Percentiles rank a stretch among this genome's conserved stretches.
Evolutionary conservation across 2,888 invertebrate genomes (phyloP).

Genomic region (Phania funesta): DNA sequence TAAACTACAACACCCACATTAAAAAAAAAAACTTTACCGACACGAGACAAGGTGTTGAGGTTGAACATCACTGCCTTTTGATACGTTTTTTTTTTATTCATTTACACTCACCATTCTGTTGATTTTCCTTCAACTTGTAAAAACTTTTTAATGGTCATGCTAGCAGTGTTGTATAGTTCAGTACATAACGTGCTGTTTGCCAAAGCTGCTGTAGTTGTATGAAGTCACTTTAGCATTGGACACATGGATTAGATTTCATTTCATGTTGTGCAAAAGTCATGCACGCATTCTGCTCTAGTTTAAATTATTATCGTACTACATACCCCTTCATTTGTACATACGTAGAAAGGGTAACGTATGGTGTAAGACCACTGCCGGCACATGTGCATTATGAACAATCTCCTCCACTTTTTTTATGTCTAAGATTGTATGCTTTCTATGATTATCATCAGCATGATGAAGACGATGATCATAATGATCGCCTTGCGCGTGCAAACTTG

Average conservation of each 20-base stretch:
- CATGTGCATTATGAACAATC: slow-evolving; percentile 41
- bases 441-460: slow-evolving; percentile 3
- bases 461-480: slow-evolving; percentile 32
- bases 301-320: slow-evolving; percentile 38
- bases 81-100: slow-evolving; percentile 7
- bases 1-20: background rate
- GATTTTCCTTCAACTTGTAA: slow-evolving; percentile 8
- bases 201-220: background rate
- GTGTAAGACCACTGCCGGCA: slow-evolving; percentile 14
- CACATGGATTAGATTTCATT: slow-evolving; percentile 60
- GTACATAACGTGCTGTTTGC: background rate
- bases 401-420: slow-evolving; percentile 39
- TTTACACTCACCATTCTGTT: slow-evolving; percentile 35
- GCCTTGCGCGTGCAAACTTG: slow-evolving; percentile 60
- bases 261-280: slow-evolving; percentile 54
- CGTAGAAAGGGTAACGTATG: background rate
- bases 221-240: slow-evolving; percentile 37
- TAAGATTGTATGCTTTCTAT: slow-evolving; percentile 1
- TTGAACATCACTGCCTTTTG: slow-evolving; percentile 36
- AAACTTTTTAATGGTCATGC: slow-evolving; percentile 47
- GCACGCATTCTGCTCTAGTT: slow-evolving; percentile 60
- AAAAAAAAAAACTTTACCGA: background rate
- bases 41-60: background rate
- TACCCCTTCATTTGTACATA: slow-evolving; percentile 28
- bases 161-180: background rate